Base-by-base conservation (phyloP, 2,888 invertebrate genomes). In the Pollenia griseotomentosa region DNA sequence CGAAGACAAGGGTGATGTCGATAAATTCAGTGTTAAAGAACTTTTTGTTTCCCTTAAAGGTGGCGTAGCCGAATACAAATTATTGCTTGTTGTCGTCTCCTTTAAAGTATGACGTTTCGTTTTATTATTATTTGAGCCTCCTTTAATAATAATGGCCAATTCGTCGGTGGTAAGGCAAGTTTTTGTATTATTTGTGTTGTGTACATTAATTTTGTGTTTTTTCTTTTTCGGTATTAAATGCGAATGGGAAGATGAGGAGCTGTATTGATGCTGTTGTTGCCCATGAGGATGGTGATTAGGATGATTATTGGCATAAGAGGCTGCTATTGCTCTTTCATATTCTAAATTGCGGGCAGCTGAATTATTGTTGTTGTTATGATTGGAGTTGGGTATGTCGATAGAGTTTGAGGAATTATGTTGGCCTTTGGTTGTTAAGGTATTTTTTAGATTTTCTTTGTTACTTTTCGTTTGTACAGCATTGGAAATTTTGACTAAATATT, bases 401-500 rank as follows among this genome's bases (percentile, higher is more conserved):
- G 68, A 42, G 70, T 63, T 75, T 33, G 83, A 90, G 73, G 71
- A 46, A 48, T 77, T 73, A 33, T 70, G 44, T 10, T 63, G 59
- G 57, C 55, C 46, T 80, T 79, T 78, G 16, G 59, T 57, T 66
- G 12, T 51, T 6, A 48, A n/a, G 57, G 44, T 71, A 57, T 61
- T 85, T 89, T 90, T 89, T 87, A 90, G 82, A 88, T 88, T 74
- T 90, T 90, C 88, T 89, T 91, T 88, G 89, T 80, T 88, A 88
- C 75, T 91, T 89, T 92, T 91, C 59, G 90, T 86, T 33, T 91
- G 89, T n/a, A 91, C 90, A 78, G 89, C 91, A 89, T 91, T 92
- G 88, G 92, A 92, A 82, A 94, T 89, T 90, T 93, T 93, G 65
- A 91, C 90, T 61, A 93, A 90, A 88, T 92, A 93, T 88, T 93